Evolutionary conservation across 2,113 vertebrate genomes (phyloP).

Genomic region (Rallus limicola): DNA sequence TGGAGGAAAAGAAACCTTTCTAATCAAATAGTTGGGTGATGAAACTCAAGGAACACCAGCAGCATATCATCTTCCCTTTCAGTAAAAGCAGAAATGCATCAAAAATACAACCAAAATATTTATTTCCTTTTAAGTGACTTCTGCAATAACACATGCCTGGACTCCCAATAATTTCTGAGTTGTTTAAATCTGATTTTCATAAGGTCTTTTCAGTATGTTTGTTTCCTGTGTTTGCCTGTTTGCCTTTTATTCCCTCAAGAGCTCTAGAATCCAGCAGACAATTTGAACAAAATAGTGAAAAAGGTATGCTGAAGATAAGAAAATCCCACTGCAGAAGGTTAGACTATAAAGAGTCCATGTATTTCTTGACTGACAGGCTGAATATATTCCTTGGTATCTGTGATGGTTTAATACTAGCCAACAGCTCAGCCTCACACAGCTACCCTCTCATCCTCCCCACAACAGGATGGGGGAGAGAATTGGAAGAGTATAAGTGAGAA

Average conservation of each 20-base stretch:
- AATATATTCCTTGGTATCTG: not conserved
- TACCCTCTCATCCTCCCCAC: fast-evolving
- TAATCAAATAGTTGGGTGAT: not conserved
- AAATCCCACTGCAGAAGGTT: not conserved
- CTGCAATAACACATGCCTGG: not conserved
- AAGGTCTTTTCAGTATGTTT: not conserved
- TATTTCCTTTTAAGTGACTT: not conserved
- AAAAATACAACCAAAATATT: not conserved
- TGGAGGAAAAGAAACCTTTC: not conserved
- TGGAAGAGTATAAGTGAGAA: not conserved
- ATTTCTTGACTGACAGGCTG: not conserved
- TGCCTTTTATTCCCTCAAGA: not conserved
- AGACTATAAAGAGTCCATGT: not conserved
- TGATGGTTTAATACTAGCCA: not conserved
- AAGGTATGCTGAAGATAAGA: not conserved
- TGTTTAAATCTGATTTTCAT: not conserved
- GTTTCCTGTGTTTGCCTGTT: not conserved
- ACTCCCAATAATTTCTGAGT: not conserved
- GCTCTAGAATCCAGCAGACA: not conserved
- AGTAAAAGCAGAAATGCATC: not conserved
- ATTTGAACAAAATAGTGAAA: not conserved
- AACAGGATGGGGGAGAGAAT: not conserved
- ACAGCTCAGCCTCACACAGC: not conserved
- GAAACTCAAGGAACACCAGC: not conserved
- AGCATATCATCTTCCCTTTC: not conserved